Base-by-base conservation (phyloP, 2,797 vertebrate genomes). In the Eupleurogrammus muticus region DNA sequence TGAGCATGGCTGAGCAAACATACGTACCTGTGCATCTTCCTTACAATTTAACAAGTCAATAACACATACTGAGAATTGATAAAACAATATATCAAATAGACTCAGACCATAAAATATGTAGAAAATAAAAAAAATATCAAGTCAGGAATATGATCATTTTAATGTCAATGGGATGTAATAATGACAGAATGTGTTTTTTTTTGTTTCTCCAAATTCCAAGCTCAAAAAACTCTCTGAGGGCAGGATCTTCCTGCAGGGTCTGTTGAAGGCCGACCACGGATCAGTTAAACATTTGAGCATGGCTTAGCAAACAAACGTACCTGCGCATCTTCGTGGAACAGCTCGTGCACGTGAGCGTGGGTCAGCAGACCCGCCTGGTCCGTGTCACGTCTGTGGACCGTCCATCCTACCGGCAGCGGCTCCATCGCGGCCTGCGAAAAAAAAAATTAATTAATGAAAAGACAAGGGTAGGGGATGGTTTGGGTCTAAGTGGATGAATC, bases 291-390 rank as follows among this genome's bases (percentile, higher is more conserved):
- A n/a, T 42, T 32, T 11, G 5, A 53, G 2, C 3, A n/a, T 5
- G 13, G 10, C 44, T 6, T 10, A 40, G 8, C 2, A 54, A 58
- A 58, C 56, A 24, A 24, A 35, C 61, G 8, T 89, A 98, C 97
- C 96, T 97, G 96, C 59, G 96, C 96, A 70, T 97, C 96, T 82
- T 99, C 96, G 0, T 97, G 97, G 89, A 99, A 99, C 79, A 99
- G 93, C 62, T 99, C 98, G 9, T 95, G 95, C 52, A 96, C 90
- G 0, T 86, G 91, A 1, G 90, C 9, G 28, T 53, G 77, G 20
- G 56, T 80, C 46, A 35, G 4, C 47, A 81, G 61, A 9, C 61
- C 60, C 47, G 79, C 62, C 0, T 0, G 80, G 40, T 66, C 74
- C n/a, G 47, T 70, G 51, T 80, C 71, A 49, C 73, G 1, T 4